Base-by-base conservation (phyloP, 2,113 vertebrate species). In the Labeo rohita region DNA sequence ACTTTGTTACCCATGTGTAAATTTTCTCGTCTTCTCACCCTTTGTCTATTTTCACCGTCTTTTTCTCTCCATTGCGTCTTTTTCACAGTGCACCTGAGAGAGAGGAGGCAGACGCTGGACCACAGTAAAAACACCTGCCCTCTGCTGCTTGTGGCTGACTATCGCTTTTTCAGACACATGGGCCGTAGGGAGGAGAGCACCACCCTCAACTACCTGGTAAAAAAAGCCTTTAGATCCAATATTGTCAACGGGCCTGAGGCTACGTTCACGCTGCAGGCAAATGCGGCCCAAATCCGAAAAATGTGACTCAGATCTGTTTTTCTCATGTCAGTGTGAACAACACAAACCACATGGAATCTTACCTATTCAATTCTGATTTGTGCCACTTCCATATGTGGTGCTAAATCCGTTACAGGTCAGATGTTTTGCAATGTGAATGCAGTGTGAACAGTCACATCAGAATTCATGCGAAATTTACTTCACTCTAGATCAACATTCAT, bases 111-210 rank as follows among this genome's bases (percentile, higher is more conserved):
- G 52, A 8, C 84, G 1, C 88, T 92, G 4, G 93, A 97, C 66
- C 96, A 93, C 87, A 88, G 90, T 85, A 98, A 94, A 92, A 98
- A 99, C 93, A 99, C 98, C 0, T 99, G 98, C 87, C 96, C 97
- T 85, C 94, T 99, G 91, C 87, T 99, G 89, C 95, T 99, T 84
- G 98, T 99, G 70, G 98, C 98, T 11, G 98, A 99, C 92, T 95
- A 99, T 90, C 97, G 97, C 36, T 99, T 99, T 89, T 99, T 96
- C 92, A 95, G 86, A 83, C 93, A 98, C 91, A 99, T 99, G 97
- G 98, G 98, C 68, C 94, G 97, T 0, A 93, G 92, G 66, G 97
- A 99, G 85, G 97, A 99, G 93, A 99, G 97, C 85, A 99, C 97
- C 56, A 99, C 98, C 1, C 97, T 98, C 79, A 99, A 98, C 90